Evolutionary conservation across 2,888 invertebrate species (phyloP).

Genomic region (Phlogophora meticulosa): DNA sequence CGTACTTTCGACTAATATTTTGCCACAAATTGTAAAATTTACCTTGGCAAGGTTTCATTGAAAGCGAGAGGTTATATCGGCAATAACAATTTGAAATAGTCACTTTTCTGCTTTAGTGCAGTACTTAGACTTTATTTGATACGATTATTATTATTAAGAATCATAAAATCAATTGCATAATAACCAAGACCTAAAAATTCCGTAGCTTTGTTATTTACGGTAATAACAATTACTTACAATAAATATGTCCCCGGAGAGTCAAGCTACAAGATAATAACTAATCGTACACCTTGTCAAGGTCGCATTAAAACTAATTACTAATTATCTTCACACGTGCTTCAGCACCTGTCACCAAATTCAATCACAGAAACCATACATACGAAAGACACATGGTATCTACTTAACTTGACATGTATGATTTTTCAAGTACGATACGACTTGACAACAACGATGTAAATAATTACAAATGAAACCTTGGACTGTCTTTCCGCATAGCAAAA

Average conservation of each 20-base stretch:
- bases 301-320: conserved; percentile 35
- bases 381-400: conserved; percentile 11
- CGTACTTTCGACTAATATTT: conserved; percentile 13
- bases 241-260: conserved; percentile 1
- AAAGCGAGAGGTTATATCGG: conserved; percentile 28
- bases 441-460: conserved; percentile 57
- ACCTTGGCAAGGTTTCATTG: conserved; percentile 28
- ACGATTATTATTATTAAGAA: conserved; percentile 26
- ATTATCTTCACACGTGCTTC: conserved; percentile 47
- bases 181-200: conserved; percentile 4
- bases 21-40: conserved; percentile 12
- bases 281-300: conserved; percentile 38
- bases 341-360: conserved; percentile 44
- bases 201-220: background rate
- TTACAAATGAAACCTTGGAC: conserved; percentile 53
- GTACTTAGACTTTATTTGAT: conserved; percentile 14
- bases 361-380: conserved; percentile 51
- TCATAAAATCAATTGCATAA: conserved; percentile 22
- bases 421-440: conserved; percentile 20
- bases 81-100: conserved; percentile 7
- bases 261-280: conserved; percentile 33
- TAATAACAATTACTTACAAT: conserved; percentile 1
- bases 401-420: conserved; percentile 26
- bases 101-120: conserved; percentile 2
- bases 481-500: conserved; percentile 51